Conservation (phyloP, 53 echinoderm and acorn worm genomes). For the Holothuria leucospilota region DNA sequence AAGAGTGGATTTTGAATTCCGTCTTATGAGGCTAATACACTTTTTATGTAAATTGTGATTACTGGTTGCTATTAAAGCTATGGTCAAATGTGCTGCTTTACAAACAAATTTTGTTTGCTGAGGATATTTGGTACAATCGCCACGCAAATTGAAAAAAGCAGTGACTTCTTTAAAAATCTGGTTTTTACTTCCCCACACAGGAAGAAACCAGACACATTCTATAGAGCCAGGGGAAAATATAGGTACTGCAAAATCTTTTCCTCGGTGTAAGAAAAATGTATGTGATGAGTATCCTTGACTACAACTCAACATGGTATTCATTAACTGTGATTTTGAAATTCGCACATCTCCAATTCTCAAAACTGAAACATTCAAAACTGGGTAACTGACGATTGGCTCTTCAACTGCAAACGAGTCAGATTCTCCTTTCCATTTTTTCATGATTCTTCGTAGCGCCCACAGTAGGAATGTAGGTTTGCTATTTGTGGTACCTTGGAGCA, state of each 20-base stretch:
- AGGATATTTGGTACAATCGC: slow-evolving; percentile 17
- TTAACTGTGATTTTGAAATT: slow-evolving; percentile 17
- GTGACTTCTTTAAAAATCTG: too few relatives aligned
- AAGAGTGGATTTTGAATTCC: not conserved
- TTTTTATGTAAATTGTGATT: not conserved
- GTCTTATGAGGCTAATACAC: not conserved
- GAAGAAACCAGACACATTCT: not conserved
- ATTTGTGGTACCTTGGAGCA: not conserved
- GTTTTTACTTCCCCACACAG: not conserved
- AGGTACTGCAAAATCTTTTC: slow-evolving; percentile 22
- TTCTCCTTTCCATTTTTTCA: slow-evolving; percentile 36
- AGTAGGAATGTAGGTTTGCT: slow-evolving; percentile 3
- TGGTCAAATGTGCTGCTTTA: slow-evolving; percentile 15
- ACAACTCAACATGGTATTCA: slow-evolving; percentile 30
- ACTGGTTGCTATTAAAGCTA: slow-evolving; percentile 9
- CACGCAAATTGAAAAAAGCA: not conserved
- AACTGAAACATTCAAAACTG: not conserved
- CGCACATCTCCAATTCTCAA: slow-evolving; percentile 12
- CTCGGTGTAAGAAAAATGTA: slow-evolving; percentile 22
- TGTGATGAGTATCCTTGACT: slow-evolving; percentile 18
- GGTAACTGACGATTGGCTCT: not conserved
- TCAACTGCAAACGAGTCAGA: not conserved
- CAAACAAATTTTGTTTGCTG: slow-evolving; percentile 30
- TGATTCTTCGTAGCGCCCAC: slow-evolving; percentile 34
- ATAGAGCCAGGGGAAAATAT: slow-evolving; percentile 14